phyloP scores from a whole-genome alignment of 2,888 invertebrate genomes.

The Timandra comae region DNA sequence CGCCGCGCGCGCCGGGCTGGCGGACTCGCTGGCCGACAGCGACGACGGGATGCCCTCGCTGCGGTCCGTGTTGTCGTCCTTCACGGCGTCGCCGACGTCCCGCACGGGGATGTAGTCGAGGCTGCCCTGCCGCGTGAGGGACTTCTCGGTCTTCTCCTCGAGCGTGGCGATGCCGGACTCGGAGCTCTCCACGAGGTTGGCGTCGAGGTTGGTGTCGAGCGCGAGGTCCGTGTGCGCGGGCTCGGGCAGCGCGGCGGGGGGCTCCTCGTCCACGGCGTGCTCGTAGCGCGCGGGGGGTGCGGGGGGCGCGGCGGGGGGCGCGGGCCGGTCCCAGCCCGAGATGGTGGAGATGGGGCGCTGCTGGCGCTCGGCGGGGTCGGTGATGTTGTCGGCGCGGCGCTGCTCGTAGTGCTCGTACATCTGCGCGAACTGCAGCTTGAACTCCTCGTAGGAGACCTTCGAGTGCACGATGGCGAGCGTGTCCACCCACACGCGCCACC shows the following conservation, averaged over 20 bases:
- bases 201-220: conserved; percentile 61
- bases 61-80: conserved; percentile 66
- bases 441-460: conserved; percentile 99
- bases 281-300: conserved; percentile 5
- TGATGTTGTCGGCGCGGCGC: conserved; percentile 94
- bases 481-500: conserved; percentile 99
- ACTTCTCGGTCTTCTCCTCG: conserved; percentile 50
- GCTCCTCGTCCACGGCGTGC: not conserved
- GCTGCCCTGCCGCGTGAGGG: conserved; percentile 60
- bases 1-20: conserved; percentile 64
- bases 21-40: conserved; percentile 65
- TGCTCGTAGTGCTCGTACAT: conserved; percentile 98
- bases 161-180: conserved; percentile 60
- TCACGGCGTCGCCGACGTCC: conserved; percentile 62
- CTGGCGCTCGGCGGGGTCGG: conserved; percentile 94
- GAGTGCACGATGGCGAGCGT: conserved; percentile 99
- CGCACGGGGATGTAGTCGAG: conserved; percentile 71
- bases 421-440: conserved; percentile 97
- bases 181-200: conserved; percentile 52
- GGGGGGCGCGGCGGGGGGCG: conserved; percentile 29
- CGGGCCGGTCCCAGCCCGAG: conserved; percentile 91
- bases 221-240: conserved; percentile 70
- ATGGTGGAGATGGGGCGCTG: conserved; percentile 97
- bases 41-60: conserved; percentile 71
- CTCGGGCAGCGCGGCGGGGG: conserved; percentile 46